Evolutionary conservation across 1,140 invertebrate genomes (phyloP).

Genomic region (Zelostemma sp.): DNA sequence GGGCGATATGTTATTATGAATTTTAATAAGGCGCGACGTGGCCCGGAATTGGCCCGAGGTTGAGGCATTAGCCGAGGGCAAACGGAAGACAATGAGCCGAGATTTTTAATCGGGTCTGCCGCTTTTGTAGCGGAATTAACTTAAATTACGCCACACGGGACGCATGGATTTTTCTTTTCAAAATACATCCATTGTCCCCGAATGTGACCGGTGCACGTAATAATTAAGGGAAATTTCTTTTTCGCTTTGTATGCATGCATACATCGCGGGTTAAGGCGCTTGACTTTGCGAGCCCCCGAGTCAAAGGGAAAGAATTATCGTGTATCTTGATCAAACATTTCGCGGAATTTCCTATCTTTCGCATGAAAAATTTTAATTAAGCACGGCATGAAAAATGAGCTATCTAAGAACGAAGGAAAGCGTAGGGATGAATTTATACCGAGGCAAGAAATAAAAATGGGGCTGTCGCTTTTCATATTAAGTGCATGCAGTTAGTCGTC

Average conservation of each 20-base stretch:
- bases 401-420: background rate
- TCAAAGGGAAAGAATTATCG: too few species aligned
- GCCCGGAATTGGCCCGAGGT: conserved; percentile 57
- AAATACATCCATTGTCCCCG: conserved; percentile 60
- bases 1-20: conserved; percentile 50
- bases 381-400: background rate
- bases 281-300: too few species aligned
- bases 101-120: conserved; percentile 66
- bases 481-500: conserved; percentile 25
- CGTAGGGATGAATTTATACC: background rate
- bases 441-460: conserved; percentile 41
- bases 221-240: conserved; percentile 16
- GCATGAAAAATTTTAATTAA: too few species aligned
- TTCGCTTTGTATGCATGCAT: conserved; percentile 2
- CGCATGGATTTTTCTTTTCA: conserved; percentile 60
- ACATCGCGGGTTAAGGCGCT: background rate
- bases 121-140: conserved; percentile 67
- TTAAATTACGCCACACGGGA: conserved; percentile 64
- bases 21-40: conserved; percentile 54
- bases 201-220: conserved; percentile 40
- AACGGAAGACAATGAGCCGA: conserved; percentile 65
- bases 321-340: too few species aligned
- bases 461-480: conserved; percentile 39
- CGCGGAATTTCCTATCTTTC: too few species aligned
- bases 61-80: conserved; percentile 57